Evolutionary conservation across 2,113 vertebrate species (phyloP).

Genomic region (Takifugu flavidus): DNA sequence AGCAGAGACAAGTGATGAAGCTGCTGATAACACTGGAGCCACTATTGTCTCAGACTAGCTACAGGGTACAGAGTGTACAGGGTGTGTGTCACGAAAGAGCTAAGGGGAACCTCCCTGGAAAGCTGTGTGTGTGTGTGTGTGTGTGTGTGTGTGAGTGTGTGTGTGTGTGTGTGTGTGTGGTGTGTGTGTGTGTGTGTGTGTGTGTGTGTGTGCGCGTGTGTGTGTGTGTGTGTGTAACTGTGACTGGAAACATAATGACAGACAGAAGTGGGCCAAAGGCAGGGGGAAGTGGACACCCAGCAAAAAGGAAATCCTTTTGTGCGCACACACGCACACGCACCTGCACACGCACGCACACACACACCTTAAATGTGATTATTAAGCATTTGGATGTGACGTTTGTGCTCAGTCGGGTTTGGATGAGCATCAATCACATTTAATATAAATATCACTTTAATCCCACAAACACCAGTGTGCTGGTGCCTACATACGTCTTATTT

Average conservation of each 20-base stretch:
- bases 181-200: conserved; percentile 15
- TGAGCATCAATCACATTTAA: not conserved
- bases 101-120: conserved; percentile 4
- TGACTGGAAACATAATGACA: not conserved
- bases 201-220: conserved; percentile 1
- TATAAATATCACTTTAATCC: not conserved
- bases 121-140: conserved; percentile 15
- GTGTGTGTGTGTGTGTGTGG: not conserved
- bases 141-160: conserved; percentile 9
- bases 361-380: no score
- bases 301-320: no score
- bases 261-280: not conserved
- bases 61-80: conserved; percentile 55
- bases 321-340: no score
- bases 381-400: no score
- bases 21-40: not conserved
- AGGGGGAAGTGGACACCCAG: not conserved
- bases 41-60: conserved; percentile 48
- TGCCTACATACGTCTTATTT: not conserved
- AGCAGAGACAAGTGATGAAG: no score
- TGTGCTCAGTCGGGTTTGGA: not conserved
- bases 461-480: not conserved
- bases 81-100: no score
- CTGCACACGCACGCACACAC: no score
- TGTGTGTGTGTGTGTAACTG: conserved; percentile 1